Evolutionary conservation across 2,888 invertebrate genomes (phyloP).

Genomic region (Anthrax anthrax): DNA sequence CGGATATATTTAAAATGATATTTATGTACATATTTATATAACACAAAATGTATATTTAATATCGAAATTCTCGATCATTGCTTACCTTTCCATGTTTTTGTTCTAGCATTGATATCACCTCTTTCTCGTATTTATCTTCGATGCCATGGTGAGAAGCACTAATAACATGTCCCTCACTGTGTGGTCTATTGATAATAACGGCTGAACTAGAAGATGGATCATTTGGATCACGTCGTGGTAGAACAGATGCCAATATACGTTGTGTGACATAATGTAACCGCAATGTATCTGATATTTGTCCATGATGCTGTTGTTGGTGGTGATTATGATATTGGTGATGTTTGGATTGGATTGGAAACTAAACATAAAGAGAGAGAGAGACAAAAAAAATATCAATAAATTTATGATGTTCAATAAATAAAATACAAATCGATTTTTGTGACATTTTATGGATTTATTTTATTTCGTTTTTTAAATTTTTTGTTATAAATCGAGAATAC

Average conservation of each 20-base stretch:
- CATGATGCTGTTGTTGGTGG: conserved; percentile 1
- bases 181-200: conserved; percentile 4
- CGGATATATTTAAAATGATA: no score
- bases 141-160: not conserved
- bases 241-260: conserved; percentile 19
- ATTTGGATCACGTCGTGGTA: conserved; percentile 12
- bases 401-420: no score
- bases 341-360: conserved; percentile 12
- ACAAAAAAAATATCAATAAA: not conserved
- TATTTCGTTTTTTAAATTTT: no score
- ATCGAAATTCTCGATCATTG: not conserved
- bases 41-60: no score
- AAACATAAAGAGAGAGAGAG: conserved; percentile 1
- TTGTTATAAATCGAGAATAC: no score
- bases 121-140: conserved; percentile 19
- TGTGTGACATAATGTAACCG: conserved; percentile 21
- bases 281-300: conserved; percentile 11
- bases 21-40: no score
- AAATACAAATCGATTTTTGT: no score
- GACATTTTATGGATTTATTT: no score
- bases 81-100: conserved; percentile 21
- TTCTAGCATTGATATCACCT: conserved; percentile 20
- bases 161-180: conserved; percentile 11
- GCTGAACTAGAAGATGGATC: not conserved
- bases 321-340: not conserved